Conservation (phyloP, 2,888 invertebrate species). For the Nowickia ferox region DNA sequence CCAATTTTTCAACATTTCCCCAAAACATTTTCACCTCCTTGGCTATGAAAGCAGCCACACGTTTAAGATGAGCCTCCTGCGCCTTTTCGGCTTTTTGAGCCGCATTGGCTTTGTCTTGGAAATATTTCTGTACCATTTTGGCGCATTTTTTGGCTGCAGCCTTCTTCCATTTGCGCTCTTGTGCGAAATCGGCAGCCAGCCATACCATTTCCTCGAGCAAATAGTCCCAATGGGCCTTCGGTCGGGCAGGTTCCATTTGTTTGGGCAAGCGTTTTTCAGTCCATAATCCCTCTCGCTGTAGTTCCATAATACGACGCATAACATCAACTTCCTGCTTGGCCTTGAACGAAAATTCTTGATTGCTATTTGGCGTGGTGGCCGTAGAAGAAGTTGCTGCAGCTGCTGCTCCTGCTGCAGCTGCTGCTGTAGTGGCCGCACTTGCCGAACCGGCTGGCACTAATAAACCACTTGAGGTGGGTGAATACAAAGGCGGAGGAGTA, state of each 20-base stretch:
- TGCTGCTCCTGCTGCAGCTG: slow-evolving; percentile 76
- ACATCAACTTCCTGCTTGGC: slow-evolving; percentile 97
- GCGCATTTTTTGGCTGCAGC: slow-evolving; percentile 96
- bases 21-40: slow-evolving; percentile 97
- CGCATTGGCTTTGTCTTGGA: slow-evolving; percentile 94
- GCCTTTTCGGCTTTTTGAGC: slow-evolving; percentile 96
- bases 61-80: slow-evolving; percentile 92
- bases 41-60: slow-evolving; percentile 94
- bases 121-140: slow-evolving; percentile 94
- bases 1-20: slow-evolving; percentile 97
- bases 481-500: slow-evolving; percentile 70
- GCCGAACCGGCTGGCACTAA: slow-evolving; percentile 65
- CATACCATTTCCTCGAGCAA: slow-evolving; percentile 99
- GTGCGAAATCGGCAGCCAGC: slow-evolving; percentile 98
- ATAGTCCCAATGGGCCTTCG: slow-evolving; percentile 99
- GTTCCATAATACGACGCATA: slow-evolving; percentile 94
- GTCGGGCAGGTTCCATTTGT: slow-evolving; percentile 93
- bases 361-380: slow-evolving; percentile 73
- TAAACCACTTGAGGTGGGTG: slow-evolving; percentile 67
- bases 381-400: slow-evolving; percentile 77
- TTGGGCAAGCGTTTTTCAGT: slow-evolving; percentile 95
- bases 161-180: slow-evolving; percentile 99
- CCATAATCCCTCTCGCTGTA: slow-evolving; percentile 98
- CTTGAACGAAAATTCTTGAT: slow-evolving; percentile 89
- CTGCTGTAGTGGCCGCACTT: slow-evolving; percentile 74